Evolutionary conservation across 2,797 vertebrate genomes (phyloP).

Genomic region (Tadarida brasiliensis): DNA sequence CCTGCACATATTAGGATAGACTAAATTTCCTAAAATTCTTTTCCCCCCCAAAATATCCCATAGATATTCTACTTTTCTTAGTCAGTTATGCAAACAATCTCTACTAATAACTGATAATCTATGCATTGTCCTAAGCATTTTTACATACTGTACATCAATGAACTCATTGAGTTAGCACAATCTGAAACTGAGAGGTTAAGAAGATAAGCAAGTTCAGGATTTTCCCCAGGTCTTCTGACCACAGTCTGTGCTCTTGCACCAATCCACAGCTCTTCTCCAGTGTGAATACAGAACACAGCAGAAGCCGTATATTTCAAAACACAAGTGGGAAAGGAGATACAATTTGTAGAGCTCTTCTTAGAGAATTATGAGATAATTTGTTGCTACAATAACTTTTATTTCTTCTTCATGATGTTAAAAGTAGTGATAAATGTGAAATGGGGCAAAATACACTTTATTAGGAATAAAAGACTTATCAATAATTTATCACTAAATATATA

Average conservation of each 20-base stretch:
- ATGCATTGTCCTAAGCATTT: not conserved
- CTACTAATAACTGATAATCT: not conserved
- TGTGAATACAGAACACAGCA: no score
- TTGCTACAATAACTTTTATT: constrained; percentile 24
- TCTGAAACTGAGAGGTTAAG: no score
- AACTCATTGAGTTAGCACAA: no score
- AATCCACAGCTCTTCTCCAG: no score
- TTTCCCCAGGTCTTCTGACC: no score
- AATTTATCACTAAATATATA: not conserved
- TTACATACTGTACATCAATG: not conserved
- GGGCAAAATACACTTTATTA: not conserved
- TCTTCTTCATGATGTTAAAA: not conserved
- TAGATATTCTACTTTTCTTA: not conserved
- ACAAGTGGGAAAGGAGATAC: not conserved
- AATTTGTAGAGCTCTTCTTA: not conserved
- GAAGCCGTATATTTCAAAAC: not conserved
- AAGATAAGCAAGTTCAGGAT: no score
- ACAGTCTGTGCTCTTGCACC: no score
- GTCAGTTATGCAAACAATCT: not conserved
- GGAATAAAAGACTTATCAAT: not conserved
- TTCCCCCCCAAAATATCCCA: not conserved
- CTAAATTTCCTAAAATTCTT: not conserved
- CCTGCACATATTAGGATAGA: not conserved
- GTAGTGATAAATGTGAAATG: not conserved
- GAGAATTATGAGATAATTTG: constrained; percentile 26